Base-by-base conservation (phyloP, 2,888 invertebrate genomes). In the Liodrosophila aerea region DNA sequence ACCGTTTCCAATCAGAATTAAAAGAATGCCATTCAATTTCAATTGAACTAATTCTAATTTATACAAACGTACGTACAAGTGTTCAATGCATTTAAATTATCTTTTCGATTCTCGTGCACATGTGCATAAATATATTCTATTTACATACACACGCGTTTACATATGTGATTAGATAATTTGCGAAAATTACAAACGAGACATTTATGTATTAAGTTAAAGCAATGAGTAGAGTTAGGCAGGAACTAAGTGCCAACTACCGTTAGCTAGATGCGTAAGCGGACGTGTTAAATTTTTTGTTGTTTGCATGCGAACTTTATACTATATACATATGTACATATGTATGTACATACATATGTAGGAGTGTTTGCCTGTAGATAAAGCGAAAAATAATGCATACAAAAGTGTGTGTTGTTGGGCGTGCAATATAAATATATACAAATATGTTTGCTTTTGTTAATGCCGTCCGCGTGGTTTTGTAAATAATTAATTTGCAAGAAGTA, bases 141-240 rank as follows among this genome's bases (percentile, higher is more conserved):
- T n/a, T n/a, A n/a, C n/a, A n/a, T n/a, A n/a, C n/a, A n/a, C n/a
- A n/a, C 33, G n/a, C 2, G 18, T 22, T 27, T 53, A 47, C 56
- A 50, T 64, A 52, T 60, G 67, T 63, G 70, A 81, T 78, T 78
- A 78, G 84, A 81, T 78, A 78, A 78, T 84, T 81, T 66, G 36
- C 29, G 39, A 64, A 49, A 64, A 59, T 43, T 51, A 29, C 37
- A 33, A 37, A 41, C 22, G 5, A n/a, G n/a, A n/a, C n/a, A n/a
- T n/a, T n/a, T n/a, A n/a, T n/a, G n/a, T n/a, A n/a, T n/a, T n/a
- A n/a, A n/a, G n/a, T n/a, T n/a, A n/a, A n/a, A n/a, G n/a, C n/a
- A n/a, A n/a, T n/a, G n/a, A n/a, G n/a, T n/a, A n/a, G n/a, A n/a
- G n/a, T n/a, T n/a, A n/a, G n/a, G n/a, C n/a, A n/a, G n/a, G n/a